Evolutionary conservation across 1,140 invertebrate species (phyloP).

Genomic region (Drosophila biarmipes): DNA sequence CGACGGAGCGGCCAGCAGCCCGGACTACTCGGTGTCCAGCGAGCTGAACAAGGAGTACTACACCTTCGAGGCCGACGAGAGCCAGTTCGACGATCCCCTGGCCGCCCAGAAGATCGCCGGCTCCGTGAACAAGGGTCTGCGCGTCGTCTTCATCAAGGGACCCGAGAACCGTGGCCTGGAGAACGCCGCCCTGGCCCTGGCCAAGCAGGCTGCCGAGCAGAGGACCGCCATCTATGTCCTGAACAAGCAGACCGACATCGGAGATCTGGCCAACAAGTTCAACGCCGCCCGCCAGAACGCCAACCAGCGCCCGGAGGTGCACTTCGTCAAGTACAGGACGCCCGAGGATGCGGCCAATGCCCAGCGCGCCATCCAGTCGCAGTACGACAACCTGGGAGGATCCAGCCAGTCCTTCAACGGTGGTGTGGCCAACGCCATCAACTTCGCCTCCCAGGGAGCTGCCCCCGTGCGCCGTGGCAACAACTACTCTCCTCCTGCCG

Average conservation of each 20-base stretch:
- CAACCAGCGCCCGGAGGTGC: slow-evolving; percentile 72
- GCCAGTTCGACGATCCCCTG: slow-evolving; percentile 64
- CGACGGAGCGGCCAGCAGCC: slow-evolving; percentile 45
- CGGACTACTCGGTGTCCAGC: slow-evolving; percentile 40
- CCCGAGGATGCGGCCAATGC: slow-evolving; percentile 76
- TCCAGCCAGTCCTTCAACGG: slow-evolving; percentile 57
- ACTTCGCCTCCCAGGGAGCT: slow-evolving; percentile 67
- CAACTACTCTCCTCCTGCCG: slow-evolving; percentile 40
- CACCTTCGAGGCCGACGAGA: slow-evolving; percentile 70
- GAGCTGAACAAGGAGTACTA: slow-evolving; percentile 78
- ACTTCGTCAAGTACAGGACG: slow-evolving; percentile 81
- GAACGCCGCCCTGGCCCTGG: slow-evolving; percentile 73
- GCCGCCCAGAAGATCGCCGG: slow-evolving; percentile 54
- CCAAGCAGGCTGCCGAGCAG: slow-evolving; percentile 75
- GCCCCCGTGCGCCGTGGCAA: slow-evolving; percentile 25
- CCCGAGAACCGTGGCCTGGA: slow-evolving; percentile 76
- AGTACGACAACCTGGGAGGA: slow-evolving; percentile 77
- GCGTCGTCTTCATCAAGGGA: slow-evolving; percentile 82
- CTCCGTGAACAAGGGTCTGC: slow-evolving; percentile 64
- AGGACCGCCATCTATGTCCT: slow-evolving; percentile 74
- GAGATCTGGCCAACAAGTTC: slow-evolving; percentile 59
- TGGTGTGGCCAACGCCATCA: slow-evolving; percentile 72
- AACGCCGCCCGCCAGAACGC: slow-evolving; percentile 59
- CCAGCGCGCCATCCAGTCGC: slow-evolving; percentile 69
- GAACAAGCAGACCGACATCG: slow-evolving; percentile 69